Percentiles rank a stretch among this genome's conserved stretches.
Conservation (phyloP, 2,888 invertebrate genomes). For the Megastigmus dorsalis region DNA sequence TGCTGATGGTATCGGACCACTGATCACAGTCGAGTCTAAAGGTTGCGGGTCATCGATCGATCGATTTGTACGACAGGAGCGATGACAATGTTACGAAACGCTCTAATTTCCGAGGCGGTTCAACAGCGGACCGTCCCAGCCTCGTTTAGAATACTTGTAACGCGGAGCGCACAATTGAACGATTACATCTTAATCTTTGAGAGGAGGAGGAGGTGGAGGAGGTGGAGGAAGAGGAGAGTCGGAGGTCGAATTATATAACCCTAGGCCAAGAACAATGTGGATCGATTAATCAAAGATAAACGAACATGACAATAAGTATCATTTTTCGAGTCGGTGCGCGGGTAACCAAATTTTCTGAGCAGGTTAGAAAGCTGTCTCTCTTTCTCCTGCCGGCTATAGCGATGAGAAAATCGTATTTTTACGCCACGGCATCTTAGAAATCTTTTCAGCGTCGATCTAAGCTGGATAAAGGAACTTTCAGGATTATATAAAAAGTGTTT, state of each 20-base stretch:
- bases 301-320: slow-evolving; percentile 39
- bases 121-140: slow-evolving; percentile 20
- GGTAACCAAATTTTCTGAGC: slow-evolving; percentile 38
- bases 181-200: slow-evolving; percentile 42
- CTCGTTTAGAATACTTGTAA: slow-evolving; percentile 15
- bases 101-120: slow-evolving; percentile 57
- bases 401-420: slow-evolving; percentile 36
- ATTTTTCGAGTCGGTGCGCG: background rate
- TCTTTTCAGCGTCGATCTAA: no score
- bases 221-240: no score
- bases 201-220: no score
- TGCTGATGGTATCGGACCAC: slow-evolving; percentile 41
- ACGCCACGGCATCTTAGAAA: no score
- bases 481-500: no score
- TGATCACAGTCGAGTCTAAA: slow-evolving; percentile 30
- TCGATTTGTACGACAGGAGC: slow-evolving; percentile 51
- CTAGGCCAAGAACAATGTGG: slow-evolving; percentile 42
- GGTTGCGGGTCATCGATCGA: slow-evolving; percentile 57
- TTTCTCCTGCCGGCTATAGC: no score
- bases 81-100: slow-evolving; percentile 59
- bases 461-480: no score
- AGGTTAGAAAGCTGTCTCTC: slow-evolving; percentile 4
- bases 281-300: slow-evolving; percentile 48
- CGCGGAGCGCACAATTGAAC: slow-evolving; percentile 33
- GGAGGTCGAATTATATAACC: slow-evolving; percentile 41